Evolutionary conservation across 2,113 vertebrate genomes (phyloP), one percentile per base, ranked within the genome.

Genomic region (Ifrita kowaldi): DNA sequence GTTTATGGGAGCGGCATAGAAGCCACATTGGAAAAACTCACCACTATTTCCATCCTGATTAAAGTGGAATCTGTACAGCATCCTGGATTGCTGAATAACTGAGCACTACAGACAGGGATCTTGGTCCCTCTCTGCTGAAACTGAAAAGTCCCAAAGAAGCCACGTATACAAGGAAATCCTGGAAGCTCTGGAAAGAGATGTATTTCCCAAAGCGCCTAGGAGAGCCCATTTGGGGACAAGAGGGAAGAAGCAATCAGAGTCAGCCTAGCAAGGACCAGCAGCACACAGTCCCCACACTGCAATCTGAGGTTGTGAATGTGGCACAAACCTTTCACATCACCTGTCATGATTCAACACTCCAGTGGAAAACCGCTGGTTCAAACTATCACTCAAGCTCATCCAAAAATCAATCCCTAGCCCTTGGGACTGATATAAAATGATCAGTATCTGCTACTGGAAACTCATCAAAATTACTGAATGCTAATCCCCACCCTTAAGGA

Each of bases 401-500:
- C 71, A 64, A 77, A 80, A 90, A 83, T 80, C 96, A 88, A 77
- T 41, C 42, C 33, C 50, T 17, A 65, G 57, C 59, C 68, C 37
- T 33, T 50, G 50, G 88, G 55, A 80, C 26, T 19, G n/a, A 73
- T 76, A 89, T 4, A 79, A 75, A 96, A 42, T 5, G 21, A 86
- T 85, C 71, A 30, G 79, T 74, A 67, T 42, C 86, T 74, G 39
- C 83, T 62, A 44, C 82, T 63, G 76, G 67, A 70, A 92, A 56
- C 26, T 89, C 76, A 69, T 47, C 50, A 77, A 80, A 94, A 79
- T 57, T 65, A 80, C 82, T 8, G 26, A 67, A 63, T 56, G 73
- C 80, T 78, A 93, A 95, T 77, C 84, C 75, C 28, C 83, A 67
- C 76, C 90, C 60, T 84, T 63, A 50, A 92, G 83, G 89, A 77